Evolutionary conservation across 2,888 invertebrate species (phyloP).

Genomic region (Morpho deidamia): DNA sequence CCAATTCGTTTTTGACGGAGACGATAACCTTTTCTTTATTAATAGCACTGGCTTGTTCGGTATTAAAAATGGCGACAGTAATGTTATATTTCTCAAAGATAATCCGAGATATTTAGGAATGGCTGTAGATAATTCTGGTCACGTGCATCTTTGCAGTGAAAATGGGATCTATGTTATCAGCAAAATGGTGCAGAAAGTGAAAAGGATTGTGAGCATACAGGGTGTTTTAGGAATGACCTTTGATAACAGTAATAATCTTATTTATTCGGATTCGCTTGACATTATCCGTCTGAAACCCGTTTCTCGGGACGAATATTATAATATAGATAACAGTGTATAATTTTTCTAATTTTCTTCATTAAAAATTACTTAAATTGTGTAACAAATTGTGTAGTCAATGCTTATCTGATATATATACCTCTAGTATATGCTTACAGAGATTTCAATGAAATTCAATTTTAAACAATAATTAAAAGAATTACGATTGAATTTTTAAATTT

Average conservation of each 20-base stretch:
- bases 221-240: slow-evolving; percentile 57
- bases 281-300: slow-evolving; percentile 44
- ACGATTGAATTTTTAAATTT: too few species aligned
- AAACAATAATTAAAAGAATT: too few species aligned
- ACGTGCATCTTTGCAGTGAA: slow-evolving; percentile 52
- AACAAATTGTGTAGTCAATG: too few species aligned
- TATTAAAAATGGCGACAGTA: slow-evolving; percentile 32
- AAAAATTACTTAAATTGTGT: too few species aligned
- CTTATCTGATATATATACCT: too few species aligned
- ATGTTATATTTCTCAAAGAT: slow-evolving; percentile 39
- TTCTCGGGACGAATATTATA: slow-evolving; percentile 8
- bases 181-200: slow-evolving; percentile 46
- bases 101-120: slow-evolving; percentile 48
- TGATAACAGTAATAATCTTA: slow-evolving; percentile 51
- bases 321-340: slow-evolving; percentile 2
- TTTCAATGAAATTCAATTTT: too few species aligned
- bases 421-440: too few species aligned
- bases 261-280: slow-evolving; percentile 60
- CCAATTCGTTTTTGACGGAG: slow-evolving; percentile 53
- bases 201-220: slow-evolving; percentile 42
- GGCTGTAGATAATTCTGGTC: slow-evolving; percentile 46
- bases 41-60: slow-evolving; percentile 56
- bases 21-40: slow-evolving; percentile 51
- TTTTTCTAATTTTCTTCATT: not conserved
- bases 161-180: slow-evolving; percentile 54